Evolutionary conservation across 2,888 invertebrate genomes (phyloP), one percentile per base, ranked within the genome.

Genomic region (Agonopterix subpropinquella): DNA sequence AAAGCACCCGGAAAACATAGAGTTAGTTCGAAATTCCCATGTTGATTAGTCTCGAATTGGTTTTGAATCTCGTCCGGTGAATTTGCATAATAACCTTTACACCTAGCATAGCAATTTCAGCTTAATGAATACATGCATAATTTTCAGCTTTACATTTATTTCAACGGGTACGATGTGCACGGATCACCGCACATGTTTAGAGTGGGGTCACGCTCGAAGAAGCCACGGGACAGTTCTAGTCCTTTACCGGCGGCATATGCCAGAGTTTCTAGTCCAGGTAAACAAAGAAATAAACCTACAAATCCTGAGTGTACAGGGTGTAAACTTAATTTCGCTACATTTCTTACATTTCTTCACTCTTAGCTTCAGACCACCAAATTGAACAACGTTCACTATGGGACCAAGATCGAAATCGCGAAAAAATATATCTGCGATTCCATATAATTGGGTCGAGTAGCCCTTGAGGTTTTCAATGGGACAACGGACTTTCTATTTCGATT

Each of bases 151-250:
- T 97, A 98, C 76, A 93, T 98, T 36, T 97, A 96, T 73, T 98
- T 98, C 84, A 98, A 98, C 74, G 98, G 97, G 8, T 93, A 94
- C 70, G 95, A 96, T 66, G 91, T 92, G 37, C 79, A 84, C 53
- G 98, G 96, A 4, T 96, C 96, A 9, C 96, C 96, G 28, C 96
- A 95, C 70, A 93, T 95, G 70, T 93, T 97, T 82, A 89, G 96
- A 51, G 96, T 96, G 8, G 96, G 96, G 13, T 92, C 95, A 0
- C 92, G 92, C 53, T 91, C 94, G 28, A 84, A 78, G 62, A 85
- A 83, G 54, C 76, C 71, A 5, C 70, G 87, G 2, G 87, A 86
- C 52, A 86, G 85, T 58, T 73, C 80, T 41, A 87, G 87, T 52
- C 86, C 87, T 1, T 72, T 90, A 8, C 79, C 90, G 8, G 77